A percentile compares a stretch with the other conserved stretches of the same genome.
Conservation (phyloP, 92 coral and sea anemone genomes). For the Scolanthus callimorphus region DNA sequence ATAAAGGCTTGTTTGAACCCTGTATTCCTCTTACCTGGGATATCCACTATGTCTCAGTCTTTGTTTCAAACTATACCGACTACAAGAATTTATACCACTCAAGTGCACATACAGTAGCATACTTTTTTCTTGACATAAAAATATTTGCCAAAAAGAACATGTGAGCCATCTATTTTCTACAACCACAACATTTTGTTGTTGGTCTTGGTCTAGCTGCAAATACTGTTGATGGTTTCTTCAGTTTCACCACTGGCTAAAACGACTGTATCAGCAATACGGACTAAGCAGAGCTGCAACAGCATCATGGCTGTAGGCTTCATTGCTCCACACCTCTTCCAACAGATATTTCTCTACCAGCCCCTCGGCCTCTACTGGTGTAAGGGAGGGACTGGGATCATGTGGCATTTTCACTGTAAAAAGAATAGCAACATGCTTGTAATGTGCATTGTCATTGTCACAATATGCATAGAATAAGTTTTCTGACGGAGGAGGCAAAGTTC, state of each 20-base stretch:
- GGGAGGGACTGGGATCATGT: slow-evolving; percentile 36
- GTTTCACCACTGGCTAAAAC: slow-evolving; percentile 66
- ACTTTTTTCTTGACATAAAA: too few species aligned
- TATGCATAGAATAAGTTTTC: slow-evolving; percentile 70
- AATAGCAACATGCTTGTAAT: slow-evolving; percentile 58
- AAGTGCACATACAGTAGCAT: too few species aligned
- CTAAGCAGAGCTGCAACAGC: slow-evolving; percentile 68
- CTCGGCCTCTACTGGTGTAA: slow-evolving; percentile 54
- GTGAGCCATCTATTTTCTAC: too few species aligned
- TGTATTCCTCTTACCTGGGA: too few species aligned
- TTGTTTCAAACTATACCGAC: too few species aligned
- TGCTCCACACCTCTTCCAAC: slow-evolving; percentile 58
- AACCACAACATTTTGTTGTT: too few species aligned
- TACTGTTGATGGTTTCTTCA: too few species aligned
- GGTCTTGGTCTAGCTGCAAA: too few species aligned
- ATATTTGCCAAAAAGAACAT: too few species aligned
- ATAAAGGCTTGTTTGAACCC: too few species aligned
- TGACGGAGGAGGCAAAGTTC: slow-evolving; percentile 78
- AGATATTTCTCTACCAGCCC: slow-evolving; percentile 62
- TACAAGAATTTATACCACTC: too few species aligned
- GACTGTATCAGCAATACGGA: slow-evolving; percentile 87
- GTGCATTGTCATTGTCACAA: slow-evolving; percentile 90
- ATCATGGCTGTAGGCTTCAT: slow-evolving; percentile 49
- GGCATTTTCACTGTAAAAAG: slow-evolving; percentile 87
- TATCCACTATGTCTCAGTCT: too few species aligned